Base-by-base conservation (phyloP, 2,888 invertebrate genomes). In the Ophioninae sp. region DNA sequence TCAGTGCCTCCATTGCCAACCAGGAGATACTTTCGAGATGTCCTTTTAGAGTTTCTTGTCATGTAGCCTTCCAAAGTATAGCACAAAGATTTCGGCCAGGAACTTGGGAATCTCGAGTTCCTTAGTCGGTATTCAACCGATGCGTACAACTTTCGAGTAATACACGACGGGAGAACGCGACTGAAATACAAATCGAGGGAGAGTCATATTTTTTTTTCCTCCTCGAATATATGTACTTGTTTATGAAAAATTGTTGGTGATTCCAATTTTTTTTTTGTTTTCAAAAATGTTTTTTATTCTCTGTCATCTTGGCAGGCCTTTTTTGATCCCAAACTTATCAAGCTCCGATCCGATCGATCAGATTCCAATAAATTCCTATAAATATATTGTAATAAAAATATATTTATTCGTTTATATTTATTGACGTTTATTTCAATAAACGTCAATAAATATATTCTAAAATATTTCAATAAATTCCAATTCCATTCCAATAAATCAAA, bases 131-230 rank as follows among this genome's bases (percentile, higher is more conserved):
- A 78, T 81, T 84, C 81, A 78, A 50, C 13, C 23, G 23, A 44
- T 79, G 76, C 65, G 23, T 59, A 30, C 39, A 65, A 65, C 81
- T 81, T 84, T 84, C 83, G 81, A 79, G 69, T 62, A 56, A 65
- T 72, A 72, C 70, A 56, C 78, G 70, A 79, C 17, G 21, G n/a
- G 41, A 62, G 56, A 75, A 44, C 72, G 79, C 72, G 72, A 67
- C 67, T 75, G 67, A 81, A 81, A 81, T 81, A 84, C 74, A 81
- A 84, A 84, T 84, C 62, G 67, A 74, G 70, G 65, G 59, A 83
- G 70, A 74, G 74, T 74, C 61, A 20, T 10, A 39, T 59, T 61
- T 41, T 73, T 73, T 23, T 59, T 30, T 17, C 8, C 8, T n/a
- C 17, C 37, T 7, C 17, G 23, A 6, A n/a, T n/a, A 17, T 10